These are phyloP conservation scores for Zoanthus sansibaricus DNA, from an alignment of 92 coral and sea anemone genomes.

Conservation along the genomic window DNA sequence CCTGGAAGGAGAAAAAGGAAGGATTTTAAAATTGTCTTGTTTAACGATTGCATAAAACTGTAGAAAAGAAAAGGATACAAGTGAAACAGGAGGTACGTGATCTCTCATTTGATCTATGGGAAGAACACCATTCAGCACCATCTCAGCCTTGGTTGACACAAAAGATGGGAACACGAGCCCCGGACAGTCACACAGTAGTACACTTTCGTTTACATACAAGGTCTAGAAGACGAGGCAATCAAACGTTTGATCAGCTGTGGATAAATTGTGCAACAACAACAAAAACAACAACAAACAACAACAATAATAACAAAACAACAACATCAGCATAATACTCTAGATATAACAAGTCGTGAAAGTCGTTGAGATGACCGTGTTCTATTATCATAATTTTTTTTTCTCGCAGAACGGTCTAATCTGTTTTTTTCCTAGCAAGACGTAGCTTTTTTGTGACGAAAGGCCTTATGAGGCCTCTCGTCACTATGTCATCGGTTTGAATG, in stretches of 20 bases:
- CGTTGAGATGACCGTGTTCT: too few species aligned
- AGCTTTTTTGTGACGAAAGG: too few species aligned
- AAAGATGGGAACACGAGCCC: conserved; percentile 98
- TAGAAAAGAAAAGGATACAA: conserved; percentile 76
- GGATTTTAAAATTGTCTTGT: too few species aligned
- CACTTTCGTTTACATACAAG: conserved; percentile 72
- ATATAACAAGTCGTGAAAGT: too few species aligned
- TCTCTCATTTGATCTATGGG: conserved; percentile 98
- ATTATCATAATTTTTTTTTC: too few species aligned
- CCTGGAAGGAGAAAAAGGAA: too few species aligned
- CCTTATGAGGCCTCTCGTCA: too few species aligned
- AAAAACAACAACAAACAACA: not conserved
- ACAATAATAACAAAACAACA: not conserved
- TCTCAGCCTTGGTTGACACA: conserved; percentile 98
- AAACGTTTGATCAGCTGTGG: not conserved
- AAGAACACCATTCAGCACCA: conserved; percentile 93
- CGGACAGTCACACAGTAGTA: conserved; percentile 97
- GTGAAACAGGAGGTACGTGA: conserved; percentile 88
- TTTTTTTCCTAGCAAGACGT: too few species aligned
- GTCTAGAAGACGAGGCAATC: conserved; percentile 68
- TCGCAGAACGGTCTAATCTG: too few species aligned
- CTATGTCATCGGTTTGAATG: too few species aligned
- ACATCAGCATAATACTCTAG: too few species aligned
- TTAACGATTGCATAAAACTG: not conserved
- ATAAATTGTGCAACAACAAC: not conserved